phyloP scores from a whole-genome alignment of 2,888 invertebrate species.

The Halictus quadricinctus region DNA sequence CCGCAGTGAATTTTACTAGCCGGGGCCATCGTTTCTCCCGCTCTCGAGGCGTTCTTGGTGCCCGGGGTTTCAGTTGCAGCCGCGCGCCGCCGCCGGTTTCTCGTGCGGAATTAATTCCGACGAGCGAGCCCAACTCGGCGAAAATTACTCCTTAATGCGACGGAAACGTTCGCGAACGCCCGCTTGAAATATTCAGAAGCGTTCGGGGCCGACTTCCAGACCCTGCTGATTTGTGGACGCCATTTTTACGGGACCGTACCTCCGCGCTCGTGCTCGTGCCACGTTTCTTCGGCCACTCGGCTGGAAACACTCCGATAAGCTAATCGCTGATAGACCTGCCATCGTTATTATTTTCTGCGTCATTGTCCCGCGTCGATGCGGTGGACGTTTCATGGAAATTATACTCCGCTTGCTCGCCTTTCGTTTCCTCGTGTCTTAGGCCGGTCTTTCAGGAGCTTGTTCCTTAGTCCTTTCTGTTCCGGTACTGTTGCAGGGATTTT shows the following conservation, averaged over 20 bases:
- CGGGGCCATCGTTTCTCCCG: neutral
- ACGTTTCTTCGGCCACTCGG: neutral
- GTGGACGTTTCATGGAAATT: neutral
- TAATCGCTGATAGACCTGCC: constrained; percentile 14
- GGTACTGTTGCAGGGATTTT: neutral
- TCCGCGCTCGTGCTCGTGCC: neutral
- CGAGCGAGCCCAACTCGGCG: constrained; percentile 15
- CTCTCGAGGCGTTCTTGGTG: neutral
- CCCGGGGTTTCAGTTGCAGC: neutral
- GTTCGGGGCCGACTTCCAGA: neutral
- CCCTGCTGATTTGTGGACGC: neutral
- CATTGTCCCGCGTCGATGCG: neutral
- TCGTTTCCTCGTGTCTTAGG: neutral
- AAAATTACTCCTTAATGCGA: constrained; percentile 30
- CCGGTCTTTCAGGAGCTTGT: neutral
- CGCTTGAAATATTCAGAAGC: neutral
- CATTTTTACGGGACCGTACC: neutral
- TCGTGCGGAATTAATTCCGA: constrained; percentile 37
- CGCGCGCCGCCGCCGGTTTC: neutral
- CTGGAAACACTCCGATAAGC: constrained; percentile 39
- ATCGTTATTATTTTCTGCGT: constrained; percentile 30
- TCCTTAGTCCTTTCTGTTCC: neutral
- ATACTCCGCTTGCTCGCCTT: neutral
- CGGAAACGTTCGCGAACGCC: constrained; percentile 21
- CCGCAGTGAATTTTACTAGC: constrained; percentile 12